Evolutionary conservation across 2,888 invertebrate species (phyloP).

Genomic region (Metacarcinus magister): DNA sequence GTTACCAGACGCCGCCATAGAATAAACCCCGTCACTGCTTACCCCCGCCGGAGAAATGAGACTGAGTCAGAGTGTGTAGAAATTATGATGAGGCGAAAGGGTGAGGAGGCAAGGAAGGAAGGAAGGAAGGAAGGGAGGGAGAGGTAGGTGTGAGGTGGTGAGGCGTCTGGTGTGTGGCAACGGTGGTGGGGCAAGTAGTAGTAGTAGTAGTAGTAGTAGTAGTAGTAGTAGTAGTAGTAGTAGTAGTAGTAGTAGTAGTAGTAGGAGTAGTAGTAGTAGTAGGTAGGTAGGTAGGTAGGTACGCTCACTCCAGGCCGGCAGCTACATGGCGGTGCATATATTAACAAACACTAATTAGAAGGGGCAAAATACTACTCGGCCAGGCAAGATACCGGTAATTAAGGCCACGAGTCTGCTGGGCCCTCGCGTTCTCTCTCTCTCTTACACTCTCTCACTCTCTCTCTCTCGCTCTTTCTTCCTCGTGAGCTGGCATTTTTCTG

Average conservation of each 20-base stretch:
- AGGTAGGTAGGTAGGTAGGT: slow-evolving; percentile 33
- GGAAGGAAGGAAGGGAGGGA: neutral
- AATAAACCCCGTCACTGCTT: neutral
- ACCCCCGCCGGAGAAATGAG: slow-evolving; percentile 27
- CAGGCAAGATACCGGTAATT: slow-evolving; percentile 76
- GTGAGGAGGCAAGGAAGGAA: neutral
- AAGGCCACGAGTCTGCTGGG: slow-evolving; percentile 56
- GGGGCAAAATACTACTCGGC: slow-evolving; percentile 79
- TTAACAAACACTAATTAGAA: slow-evolving; percentile 79
- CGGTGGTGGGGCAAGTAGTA: neutral
- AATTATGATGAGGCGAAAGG: slow-evolving; percentile 28
- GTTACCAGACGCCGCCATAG: neutral
- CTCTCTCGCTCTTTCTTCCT: slow-evolving; percentile 19
- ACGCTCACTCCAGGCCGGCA: neutral
- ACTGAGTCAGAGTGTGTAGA: slow-evolving; percentile 12
- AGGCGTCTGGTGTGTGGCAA: slow-evolving; percentile 27
- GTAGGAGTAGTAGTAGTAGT: too few relatives aligned
- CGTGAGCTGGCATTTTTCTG: slow-evolving; percentile 32
- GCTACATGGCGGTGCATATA: slow-evolving; percentile 78
- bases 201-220: neutral
- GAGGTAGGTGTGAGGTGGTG: slow-evolving; percentile 31
- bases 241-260: slow-evolving; percentile 30
- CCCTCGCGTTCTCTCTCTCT: slow-evolving; percentile 42
- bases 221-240: slow-evolving; percentile 35
- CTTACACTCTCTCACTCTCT: neutral